Conservation (phyloP, 2,888 invertebrate genomes). For the Linnaemya tessellans region DNA sequence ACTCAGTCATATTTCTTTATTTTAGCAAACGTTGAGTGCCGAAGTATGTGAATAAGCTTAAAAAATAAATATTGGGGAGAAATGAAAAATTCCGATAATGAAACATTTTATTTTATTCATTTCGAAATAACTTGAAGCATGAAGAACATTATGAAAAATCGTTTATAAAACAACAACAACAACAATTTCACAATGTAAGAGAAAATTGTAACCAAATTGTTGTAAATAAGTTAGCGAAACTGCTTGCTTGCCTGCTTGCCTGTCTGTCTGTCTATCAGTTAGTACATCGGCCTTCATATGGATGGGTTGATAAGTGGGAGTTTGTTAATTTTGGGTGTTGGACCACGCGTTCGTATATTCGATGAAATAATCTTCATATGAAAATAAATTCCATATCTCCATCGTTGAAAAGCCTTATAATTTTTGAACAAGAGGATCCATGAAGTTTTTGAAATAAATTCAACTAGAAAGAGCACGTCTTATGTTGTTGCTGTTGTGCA, state of each 20-base stretch:
- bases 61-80: conserved; percentile 44
- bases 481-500: too few species aligned
- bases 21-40: conserved; percentile 21
- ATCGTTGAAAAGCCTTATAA: not conserved
- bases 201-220: conserved; percentile 57
- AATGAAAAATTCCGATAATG: conserved; percentile 50
- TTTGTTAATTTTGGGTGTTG: not conserved
- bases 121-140: conserved; percentile 44
- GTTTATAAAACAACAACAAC: conserved; percentile 15
- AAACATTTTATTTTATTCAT: conserved; percentile 50
- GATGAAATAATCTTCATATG: not conserved
- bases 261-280: not conserved
- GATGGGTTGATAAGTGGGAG: not conserved
- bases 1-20: conserved; percentile 16
- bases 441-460: too few species aligned
- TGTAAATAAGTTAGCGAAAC: conserved; percentile 57
- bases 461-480: too few species aligned
- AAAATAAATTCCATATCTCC: not conserved
- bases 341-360: not conserved
- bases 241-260: not conserved
- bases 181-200: conserved; percentile 21
- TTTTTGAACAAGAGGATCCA: not conserved
- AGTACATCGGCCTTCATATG: not conserved
- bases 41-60: conserved; percentile 48
- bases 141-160: conserved; percentile 31